Evolutionary conservation across 1,140 invertebrate genomes (phyloP).

Genomic region (Philotrypesis tridentata): DNA sequence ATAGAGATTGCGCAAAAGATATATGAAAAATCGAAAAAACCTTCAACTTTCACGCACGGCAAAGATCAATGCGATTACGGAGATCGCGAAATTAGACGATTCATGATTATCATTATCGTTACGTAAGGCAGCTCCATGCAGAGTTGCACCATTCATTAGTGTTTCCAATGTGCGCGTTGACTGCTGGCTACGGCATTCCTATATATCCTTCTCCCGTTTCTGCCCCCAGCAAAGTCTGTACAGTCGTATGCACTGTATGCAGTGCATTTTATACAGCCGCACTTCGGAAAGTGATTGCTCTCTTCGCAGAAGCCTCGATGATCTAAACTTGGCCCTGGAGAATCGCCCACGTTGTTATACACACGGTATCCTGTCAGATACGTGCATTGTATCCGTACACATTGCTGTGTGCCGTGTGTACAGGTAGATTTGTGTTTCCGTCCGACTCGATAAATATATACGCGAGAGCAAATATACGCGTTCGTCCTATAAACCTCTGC

Average conservation of each 20-base stretch:
- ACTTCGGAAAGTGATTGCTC: slow-evolving; percentile 33
- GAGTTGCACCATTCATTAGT: slow-evolving; percentile 37
- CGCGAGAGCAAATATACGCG: too few species aligned
- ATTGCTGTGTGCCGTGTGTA: not conserved
- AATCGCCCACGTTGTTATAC: too few species aligned
- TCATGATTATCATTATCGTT: slow-evolving; percentile 37
- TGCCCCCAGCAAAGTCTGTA: not conserved
- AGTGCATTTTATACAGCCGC: not conserved
- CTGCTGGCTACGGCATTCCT: not conserved
- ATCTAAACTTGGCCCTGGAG: slow-evolving; percentile 62
- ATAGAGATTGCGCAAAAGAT: slow-evolving; percentile 9
- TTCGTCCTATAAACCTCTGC: too few species aligned
- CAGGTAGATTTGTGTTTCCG: not conserved
- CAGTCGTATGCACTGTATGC: not conserved
- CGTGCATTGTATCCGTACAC: not conserved
- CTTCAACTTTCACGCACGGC: slow-evolving; percentile 30
- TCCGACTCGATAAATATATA: too few species aligned
- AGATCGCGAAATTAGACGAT: slow-evolving; percentile 42
- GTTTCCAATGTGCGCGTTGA: not conserved
- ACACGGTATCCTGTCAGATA: slow-evolving; percentile 26
- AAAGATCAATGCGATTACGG: slow-evolving; percentile 38
- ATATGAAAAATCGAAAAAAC: slow-evolving; percentile 25
- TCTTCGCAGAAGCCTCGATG: slow-evolving; percentile 53
- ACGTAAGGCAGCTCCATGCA: slow-evolving; percentile 9
- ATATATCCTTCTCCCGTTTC: not conserved